Conservation (phyloP, 2,113 vertebrate genomes). For the Oenanthe melanoleuca region DNA sequence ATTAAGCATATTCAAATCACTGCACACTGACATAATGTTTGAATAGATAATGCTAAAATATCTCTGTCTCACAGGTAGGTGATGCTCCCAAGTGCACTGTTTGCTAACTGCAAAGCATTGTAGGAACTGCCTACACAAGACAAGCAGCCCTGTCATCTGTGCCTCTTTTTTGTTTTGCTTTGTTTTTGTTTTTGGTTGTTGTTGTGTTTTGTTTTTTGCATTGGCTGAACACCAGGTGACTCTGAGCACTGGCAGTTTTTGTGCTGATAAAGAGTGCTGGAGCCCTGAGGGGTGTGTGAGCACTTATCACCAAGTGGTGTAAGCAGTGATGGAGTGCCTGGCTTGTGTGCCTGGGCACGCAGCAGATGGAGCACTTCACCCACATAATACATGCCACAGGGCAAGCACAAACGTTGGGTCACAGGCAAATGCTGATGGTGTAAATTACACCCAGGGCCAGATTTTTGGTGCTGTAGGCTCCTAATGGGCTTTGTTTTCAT, state of each 20-base stretch:
- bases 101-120: not conserved
- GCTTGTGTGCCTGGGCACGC: not conserved
- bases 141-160: not conserved
- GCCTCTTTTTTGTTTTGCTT: not conserved
- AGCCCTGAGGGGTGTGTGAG: not conserved
- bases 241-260: not conserved
- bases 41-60: not conserved
- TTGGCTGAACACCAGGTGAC: not conserved
- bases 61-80: not conserved
- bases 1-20: not conserved
- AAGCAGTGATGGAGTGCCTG: too few species aligned
- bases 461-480: not conserved
- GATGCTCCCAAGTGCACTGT: not conserved
- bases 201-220: not conserved
- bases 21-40: not conserved
- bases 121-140: not conserved
- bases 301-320: not conserved
- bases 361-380: constrained; percentile 66
- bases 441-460: not conserved
- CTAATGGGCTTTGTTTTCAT: not conserved
- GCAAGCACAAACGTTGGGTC: not conserved
- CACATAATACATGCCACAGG: not conserved
- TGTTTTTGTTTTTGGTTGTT: not conserved
- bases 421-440: not conserved
- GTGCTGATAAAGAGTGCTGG: not conserved